Evolutionary conservation across 92 coral and sea anemone species (phyloP).

Genomic region (Heteractis magnifica): DNA sequence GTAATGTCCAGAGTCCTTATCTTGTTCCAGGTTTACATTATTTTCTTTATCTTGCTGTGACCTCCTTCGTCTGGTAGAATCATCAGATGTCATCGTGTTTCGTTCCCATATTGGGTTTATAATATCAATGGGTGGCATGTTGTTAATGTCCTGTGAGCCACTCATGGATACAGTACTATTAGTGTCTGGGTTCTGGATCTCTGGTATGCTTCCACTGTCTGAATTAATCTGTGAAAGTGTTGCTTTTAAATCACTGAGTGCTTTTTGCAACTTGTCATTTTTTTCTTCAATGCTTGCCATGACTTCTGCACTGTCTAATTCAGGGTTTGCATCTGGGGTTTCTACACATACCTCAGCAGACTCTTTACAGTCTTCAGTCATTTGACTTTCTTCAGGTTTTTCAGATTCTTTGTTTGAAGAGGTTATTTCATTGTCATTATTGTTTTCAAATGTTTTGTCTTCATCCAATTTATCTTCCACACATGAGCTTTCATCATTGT

Average conservation of each 20-base stretch:
- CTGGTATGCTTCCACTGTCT: conserved; percentile 36
- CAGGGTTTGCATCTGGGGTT: not conserved
- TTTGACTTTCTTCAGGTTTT: not conserved
- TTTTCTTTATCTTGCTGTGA: not conserved
- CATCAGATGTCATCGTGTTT: not conserved
- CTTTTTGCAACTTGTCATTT: conserved; percentile 36
- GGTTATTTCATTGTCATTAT: not conserved
- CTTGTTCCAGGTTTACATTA: conserved; percentile 13
- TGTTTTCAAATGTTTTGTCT: not conserved
- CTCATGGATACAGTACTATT: conserved; percentile 29
- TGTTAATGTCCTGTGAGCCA: conserved; percentile 22
- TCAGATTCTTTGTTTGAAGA: not conserved
- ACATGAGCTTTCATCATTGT: not conserved
- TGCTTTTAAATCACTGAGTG: conserved; percentile 35
- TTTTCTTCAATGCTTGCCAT: not conserved
- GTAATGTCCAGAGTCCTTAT: conserved; percentile 62
- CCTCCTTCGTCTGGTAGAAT: not conserved
- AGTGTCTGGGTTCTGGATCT: conserved; percentile 21
- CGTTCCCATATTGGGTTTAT: conserved; percentile 28
- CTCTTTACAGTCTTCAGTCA: not conserved
- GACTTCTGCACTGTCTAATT: not conserved
- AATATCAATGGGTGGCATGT: conserved; percentile 5
- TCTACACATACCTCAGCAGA: not conserved
- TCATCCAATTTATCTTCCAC: not conserved
- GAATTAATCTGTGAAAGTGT: conserved; percentile 28